A percentile compares a stretch with the other conserved stretches of the same genome.
phyloP scores from a whole-genome alignment of 2,113 vertebrate genomes.

The Chauna torquata region DNA sequence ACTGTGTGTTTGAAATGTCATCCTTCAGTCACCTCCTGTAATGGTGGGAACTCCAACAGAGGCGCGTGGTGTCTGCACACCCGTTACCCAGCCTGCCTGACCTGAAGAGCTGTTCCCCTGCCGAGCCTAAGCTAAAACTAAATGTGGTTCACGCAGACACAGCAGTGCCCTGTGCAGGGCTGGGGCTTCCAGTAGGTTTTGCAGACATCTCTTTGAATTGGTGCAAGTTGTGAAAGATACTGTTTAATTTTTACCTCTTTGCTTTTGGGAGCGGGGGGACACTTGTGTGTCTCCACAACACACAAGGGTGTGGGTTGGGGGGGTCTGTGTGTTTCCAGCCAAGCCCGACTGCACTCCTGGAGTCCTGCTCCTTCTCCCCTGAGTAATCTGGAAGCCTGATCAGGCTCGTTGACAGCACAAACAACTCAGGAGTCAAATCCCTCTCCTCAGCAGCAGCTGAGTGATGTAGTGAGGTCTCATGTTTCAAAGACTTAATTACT shows the following conservation, averaged over 20 bases:
- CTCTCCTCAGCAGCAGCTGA: conserved; percentile 19
- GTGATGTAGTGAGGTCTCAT: conserved; percentile 18
- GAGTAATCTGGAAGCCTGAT: conserved; percentile 11
- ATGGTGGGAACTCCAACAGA: fast-evolving
- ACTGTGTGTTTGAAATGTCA: neutral
- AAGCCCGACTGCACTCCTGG: neutral
- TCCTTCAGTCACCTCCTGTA: neutral
- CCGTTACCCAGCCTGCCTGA: neutral
- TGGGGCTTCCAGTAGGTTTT: neutral
- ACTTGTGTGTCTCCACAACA: neutral
- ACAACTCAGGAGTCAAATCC: conserved; percentile 29
- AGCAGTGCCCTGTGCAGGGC: neutral
- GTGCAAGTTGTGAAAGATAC: neutral
- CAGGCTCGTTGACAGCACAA: conserved; percentile 35
- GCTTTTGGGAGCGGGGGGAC: neutral
- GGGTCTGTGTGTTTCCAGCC: neutral
- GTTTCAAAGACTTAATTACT: conserved; percentile 69
- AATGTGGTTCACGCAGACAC: neutral
- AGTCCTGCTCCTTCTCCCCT: neutral
- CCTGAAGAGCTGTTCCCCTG: neutral
- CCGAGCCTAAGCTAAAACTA: neutral
- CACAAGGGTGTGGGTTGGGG: neutral
- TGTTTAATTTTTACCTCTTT: neutral
- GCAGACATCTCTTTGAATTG: neutral
- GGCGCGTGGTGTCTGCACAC: neutral